These are phyloP conservation scores for Microcebus murinus DNA, from an alignment of 2,113 vertebrate genomes.

Conservation along the genomic window DNA sequence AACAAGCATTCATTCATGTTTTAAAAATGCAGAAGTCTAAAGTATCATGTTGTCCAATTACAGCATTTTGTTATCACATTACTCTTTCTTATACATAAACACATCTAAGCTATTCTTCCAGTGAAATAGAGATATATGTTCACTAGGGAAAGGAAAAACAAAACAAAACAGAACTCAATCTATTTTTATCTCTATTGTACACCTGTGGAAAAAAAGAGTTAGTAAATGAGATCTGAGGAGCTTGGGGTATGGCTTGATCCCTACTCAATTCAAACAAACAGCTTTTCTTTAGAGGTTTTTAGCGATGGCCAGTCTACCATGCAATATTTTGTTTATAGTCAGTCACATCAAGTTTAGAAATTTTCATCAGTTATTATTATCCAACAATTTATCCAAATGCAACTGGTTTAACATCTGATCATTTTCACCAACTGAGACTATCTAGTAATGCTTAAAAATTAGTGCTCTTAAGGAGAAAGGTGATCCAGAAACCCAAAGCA, in stretches of 20 bases:
- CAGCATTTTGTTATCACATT: slow-evolving; percentile 62
- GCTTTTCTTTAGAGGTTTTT: slow-evolving; percentile 72
- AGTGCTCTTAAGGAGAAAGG: slow-evolving; percentile 39
- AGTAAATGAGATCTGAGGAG: slow-evolving; percentile 71
- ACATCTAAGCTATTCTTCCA: slow-evolving; percentile 61
- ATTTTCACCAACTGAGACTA: background rate
- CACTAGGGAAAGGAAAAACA: slow-evolving; percentile 40
- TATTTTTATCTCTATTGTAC: slow-evolving; percentile 72
- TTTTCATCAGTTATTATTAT: slow-evolving; percentile 62
- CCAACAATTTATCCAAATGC: slow-evolving; percentile 67
- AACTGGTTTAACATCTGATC: slow-evolving; percentile 42
- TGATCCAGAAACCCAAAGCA: background rate
- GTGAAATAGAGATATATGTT: slow-evolving; percentile 67
- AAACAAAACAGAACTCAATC: slow-evolving; percentile 70
- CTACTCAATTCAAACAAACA: slow-evolving; percentile 79
- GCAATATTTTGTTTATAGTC: slow-evolving; percentile 61
- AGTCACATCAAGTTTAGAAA: slow-evolving; percentile 69
- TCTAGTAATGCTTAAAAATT: background rate
- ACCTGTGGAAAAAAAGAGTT: slow-evolving; percentile 76
- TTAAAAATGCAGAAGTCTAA: slow-evolving; percentile 55
- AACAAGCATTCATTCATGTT: slow-evolving; percentile 15
- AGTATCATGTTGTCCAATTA: slow-evolving; percentile 57
- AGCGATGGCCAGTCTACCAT: slow-evolving; percentile 66
- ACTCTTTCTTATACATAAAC: slow-evolving; percentile 65
- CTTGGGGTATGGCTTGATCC: slow-evolving; percentile 72